Evolutionary conservation across 2,113 vertebrate genomes (phyloP).

Genomic region (Phyllopteryx taeniolatus): DNA sequence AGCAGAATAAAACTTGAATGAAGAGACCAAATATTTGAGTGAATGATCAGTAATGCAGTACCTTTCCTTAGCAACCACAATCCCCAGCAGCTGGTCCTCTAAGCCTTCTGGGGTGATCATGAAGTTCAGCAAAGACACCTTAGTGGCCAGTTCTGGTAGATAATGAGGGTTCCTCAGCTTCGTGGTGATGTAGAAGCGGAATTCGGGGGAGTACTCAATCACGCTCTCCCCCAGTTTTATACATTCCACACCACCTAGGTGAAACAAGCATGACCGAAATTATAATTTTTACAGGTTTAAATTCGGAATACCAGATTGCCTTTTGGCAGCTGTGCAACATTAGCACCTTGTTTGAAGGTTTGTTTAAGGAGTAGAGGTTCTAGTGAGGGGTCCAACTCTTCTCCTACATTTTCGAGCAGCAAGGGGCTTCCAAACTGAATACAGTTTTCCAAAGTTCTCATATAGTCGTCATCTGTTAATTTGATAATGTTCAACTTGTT

Average conservation of each 20-base stretch:
- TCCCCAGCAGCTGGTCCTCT: conserved; percentile 93
- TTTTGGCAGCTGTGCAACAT: background rate
- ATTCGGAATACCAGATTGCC: background rate
- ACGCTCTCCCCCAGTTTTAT: conserved; percentile 86
- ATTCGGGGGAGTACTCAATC: conserved; percentile 91
- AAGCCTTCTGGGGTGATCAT: conserved; percentile 98
- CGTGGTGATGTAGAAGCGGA: conserved; percentile 96
- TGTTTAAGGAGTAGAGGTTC: conserved; percentile 92
- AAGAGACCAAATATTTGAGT: background rate
- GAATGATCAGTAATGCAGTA: conserved; percentile 41
- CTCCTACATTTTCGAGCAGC: conserved; percentile 90
- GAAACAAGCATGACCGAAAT: conserved; percentile 13
- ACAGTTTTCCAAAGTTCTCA: conserved; percentile 93
- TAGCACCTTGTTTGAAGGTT: conserved; percentile 92
- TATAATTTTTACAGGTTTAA: background rate
- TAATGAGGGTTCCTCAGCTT: conserved; percentile 97
- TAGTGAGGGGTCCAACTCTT: conserved; percentile 91
- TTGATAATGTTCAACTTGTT: conserved; percentile 89
- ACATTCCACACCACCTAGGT: conserved; percentile 85
- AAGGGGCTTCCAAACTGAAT: conserved; percentile 92
- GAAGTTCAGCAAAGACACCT: conserved; percentile 94
- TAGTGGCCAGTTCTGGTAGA: conserved; percentile 90
- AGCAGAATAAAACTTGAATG: background rate
- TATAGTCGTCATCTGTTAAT: conserved; percentile 86
- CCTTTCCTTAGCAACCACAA: conserved; percentile 94